Evolutionary conservation across 2,797 vertebrate genomes (phyloP).

Genomic region (Pitangus sulphuratus): DNA sequence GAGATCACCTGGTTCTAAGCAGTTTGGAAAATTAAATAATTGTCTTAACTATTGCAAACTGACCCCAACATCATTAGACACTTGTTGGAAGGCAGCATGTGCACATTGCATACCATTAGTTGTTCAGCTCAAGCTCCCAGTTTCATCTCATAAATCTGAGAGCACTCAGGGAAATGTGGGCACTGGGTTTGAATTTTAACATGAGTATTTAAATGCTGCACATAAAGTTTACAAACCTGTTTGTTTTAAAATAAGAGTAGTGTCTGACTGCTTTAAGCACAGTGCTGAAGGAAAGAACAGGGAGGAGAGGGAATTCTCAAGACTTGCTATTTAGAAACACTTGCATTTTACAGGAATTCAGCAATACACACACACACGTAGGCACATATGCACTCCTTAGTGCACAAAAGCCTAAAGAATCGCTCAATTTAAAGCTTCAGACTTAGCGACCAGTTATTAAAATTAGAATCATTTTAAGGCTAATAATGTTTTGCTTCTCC

Average conservation of each 20-base stretch:
- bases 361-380: background rate
- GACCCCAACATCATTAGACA: constrained; percentile 65
- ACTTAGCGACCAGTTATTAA: constrained; percentile 67
- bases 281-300: constrained; percentile 43
- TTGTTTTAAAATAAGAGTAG: constrained; percentile 78
- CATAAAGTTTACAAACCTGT: constrained; percentile 75
- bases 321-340: constrained; percentile 59
- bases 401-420: constrained; percentile 44
- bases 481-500: constrained; percentile 77
- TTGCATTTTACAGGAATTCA: constrained; percentile 50
- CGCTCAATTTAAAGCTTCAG: constrained; percentile 17
- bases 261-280: constrained; percentile 67
- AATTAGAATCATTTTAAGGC: constrained; percentile 73
- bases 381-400: constrained; percentile 9
- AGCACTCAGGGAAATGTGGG: constrained; percentile 73
- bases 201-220: constrained; percentile 78
- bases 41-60: constrained; percentile 55
- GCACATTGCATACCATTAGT: constrained; percentile 47
- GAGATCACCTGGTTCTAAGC: constrained; percentile 38
- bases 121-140: constrained; percentile 71
- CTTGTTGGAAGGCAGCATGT: constrained; percentile 65
- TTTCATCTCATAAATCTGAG: constrained; percentile 77
- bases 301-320: constrained; percentile 32
- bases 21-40: constrained; percentile 58
- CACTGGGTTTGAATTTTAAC: constrained; percentile 76